Base-by-base conservation (phyloP, 1,140 invertebrate species). In the Musca vetustissima region DNA sequence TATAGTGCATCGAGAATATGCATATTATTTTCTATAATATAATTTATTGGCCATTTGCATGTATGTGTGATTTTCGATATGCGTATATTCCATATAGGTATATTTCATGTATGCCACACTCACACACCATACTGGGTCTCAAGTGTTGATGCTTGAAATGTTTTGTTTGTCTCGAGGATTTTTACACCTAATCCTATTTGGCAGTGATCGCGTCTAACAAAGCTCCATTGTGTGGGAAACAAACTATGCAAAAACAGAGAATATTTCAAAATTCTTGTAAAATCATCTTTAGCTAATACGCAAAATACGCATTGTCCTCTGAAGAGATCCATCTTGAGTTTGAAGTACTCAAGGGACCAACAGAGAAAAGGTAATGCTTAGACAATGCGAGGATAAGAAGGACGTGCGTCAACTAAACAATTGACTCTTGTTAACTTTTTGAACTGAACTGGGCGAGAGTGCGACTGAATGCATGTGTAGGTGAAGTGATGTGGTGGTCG, bases 401-500 rank as follows among this genome's bases (percentile, higher is more conserved):
- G 28, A 28, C 28, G 8, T 43, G 6, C 36, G 11, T 43, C 9
- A 15, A 22, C 6, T 28, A 43, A 43, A 61, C 57, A 61, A 61
- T 61, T 61, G 57, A 61, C 28, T 17, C 36, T 43, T 43, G 36
- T 43, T 43, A 43, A 43, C 36, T 43, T 43, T 13, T 43, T 19
- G 9, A 17, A 61, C 28, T 28, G 28, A 3, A 28, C 8, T 28
- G 28, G 3, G 28, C 28, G n/a, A n/a, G n/a, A n/a, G n/a, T n/a
- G n/a, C n/a, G n/a, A 55, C 24, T 55, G 53, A 15, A 55, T 24
- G 22, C 22, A 24, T 24, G 53, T 22, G 28, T 28, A 32, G 55
- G 55, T 59, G 55, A 59, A 28, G 43, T 43, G 28, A 59, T 28
- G 57, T 61, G 57, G 28, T 61, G 57, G 57, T 61, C 57, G 57